A percentile compares a stretch with the other conserved stretches of the same genome.
Evolutionary conservation across 1,140 invertebrate species (phyloP).

Genomic region (Lerema accius): DNA sequence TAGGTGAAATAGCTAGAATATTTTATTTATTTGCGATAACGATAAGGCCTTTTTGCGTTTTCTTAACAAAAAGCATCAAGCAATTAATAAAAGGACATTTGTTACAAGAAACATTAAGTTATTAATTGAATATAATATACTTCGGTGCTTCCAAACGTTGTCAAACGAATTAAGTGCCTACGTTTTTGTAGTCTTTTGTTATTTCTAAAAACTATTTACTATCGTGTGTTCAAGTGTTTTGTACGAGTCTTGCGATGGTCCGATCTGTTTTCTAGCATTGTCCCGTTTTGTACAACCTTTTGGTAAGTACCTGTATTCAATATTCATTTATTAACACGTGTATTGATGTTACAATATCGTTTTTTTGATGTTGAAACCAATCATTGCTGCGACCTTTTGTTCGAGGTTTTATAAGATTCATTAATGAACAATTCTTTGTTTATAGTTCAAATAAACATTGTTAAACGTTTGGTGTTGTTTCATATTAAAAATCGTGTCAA

Average conservation of each 20-base stretch:
- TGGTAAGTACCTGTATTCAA: no score
- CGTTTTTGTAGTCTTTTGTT: slow-evolving; percentile 61
- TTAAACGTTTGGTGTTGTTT: no score
- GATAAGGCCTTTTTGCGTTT: slow-evolving; percentile 11
- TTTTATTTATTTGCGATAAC: slow-evolving; percentile 31
- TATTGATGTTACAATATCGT: slow-evolving; percentile 1
- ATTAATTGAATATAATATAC: slow-evolving; percentile 3
- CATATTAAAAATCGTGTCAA: no score
- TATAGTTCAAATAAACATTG: no score
- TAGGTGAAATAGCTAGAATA: slow-evolving; percentile 45
- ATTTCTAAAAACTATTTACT: slow-evolving; percentile 50
- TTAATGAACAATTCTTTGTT: background rate
- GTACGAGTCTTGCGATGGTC: slow-evolving; percentile 68
- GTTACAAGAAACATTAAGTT: background rate
- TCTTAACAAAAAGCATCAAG: slow-evolving; percentile 19
- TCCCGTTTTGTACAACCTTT: slow-evolving; percentile 66
- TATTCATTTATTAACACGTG: slow-evolving; percentile 6
- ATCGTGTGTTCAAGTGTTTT: slow-evolving; percentile 63
- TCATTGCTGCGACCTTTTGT: slow-evolving; percentile 1
- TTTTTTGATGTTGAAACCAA: slow-evolving; percentile 5
- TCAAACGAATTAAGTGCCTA: slow-evolving; percentile 73
- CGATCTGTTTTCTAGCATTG: slow-evolving; percentile 81
- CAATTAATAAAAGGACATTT: slow-evolving; percentile 19
- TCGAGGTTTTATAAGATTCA: background rate
- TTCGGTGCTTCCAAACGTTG: slow-evolving; percentile 29